Conservation (phyloP, 2,797 vertebrate genomes). For the Chaunax sp. region DNA sequence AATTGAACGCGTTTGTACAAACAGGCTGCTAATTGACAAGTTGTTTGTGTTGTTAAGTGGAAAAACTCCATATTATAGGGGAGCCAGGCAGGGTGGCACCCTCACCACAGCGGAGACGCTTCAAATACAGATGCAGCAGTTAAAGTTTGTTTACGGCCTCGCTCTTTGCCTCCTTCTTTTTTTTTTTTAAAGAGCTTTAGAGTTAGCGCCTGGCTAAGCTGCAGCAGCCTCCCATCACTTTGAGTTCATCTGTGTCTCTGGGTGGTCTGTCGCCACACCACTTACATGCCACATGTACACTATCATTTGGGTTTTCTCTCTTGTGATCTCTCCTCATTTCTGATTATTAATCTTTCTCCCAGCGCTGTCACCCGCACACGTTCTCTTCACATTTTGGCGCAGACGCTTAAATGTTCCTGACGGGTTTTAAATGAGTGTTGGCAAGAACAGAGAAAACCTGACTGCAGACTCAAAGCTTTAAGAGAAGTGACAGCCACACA, state of each 20-base stretch:
- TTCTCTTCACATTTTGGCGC: conserved; percentile 60
- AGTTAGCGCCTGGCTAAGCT: conserved; percentile 35
- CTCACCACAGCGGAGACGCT: conserved; percentile 55
- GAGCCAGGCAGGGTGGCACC: conserved; percentile 41
- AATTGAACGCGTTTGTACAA: conserved; percentile 66
- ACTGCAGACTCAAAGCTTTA: conserved; percentile 42
- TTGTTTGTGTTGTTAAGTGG: conserved; percentile 70
- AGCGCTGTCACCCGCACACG: conserved; percentile 38
- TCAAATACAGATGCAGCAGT: conserved; percentile 57
- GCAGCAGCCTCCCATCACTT: conserved; percentile 33
- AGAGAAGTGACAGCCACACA: conserved; percentile 57
- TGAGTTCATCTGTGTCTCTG: conserved; percentile 49
- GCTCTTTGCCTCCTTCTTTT: conserved; percentile 40
- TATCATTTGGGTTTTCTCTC: conserved; percentile 33
- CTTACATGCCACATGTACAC: conserved; percentile 30
- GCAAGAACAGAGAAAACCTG: conserved; percentile 43
- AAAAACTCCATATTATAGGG: conserved; percentile 57
- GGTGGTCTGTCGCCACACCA: conserved; percentile 54
- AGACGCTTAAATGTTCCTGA: conserved; percentile 57
- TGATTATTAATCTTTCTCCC: conserved; percentile 49
- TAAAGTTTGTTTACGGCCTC: conserved; percentile 65
- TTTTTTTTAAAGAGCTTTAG: conserved; percentile 41
- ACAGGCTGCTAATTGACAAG: conserved; percentile 74
- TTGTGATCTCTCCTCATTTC: conserved; percentile 48
- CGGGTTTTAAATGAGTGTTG: conserved; percentile 45